Evolutionary conservation across 2,113 vertebrate species (phyloP).

Genomic region (western clawed frog (Xenopus tropicalis)): DNA sequence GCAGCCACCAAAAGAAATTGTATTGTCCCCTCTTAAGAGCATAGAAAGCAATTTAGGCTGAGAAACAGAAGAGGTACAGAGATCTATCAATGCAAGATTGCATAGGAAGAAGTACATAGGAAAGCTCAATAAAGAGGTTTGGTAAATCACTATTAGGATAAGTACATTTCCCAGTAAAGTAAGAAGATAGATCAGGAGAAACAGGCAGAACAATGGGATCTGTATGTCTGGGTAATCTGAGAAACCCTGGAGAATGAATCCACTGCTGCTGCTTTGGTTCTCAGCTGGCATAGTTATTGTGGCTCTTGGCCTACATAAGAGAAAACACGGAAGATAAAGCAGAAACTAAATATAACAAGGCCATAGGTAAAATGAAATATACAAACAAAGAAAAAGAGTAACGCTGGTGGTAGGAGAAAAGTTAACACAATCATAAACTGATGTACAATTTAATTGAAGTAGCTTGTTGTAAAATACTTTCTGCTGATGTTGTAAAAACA

Average conservation of each 20-base stretch:
- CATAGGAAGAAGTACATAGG: too few relatives aligned
- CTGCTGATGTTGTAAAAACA: too few relatives aligned
- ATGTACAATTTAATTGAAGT: too few relatives aligned
- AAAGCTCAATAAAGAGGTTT: background rate
- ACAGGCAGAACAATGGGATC: slow-evolving; percentile 25
- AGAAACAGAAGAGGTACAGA: slow-evolving; percentile 28
- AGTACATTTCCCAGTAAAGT: slow-evolving; percentile 34
- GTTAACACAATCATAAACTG: background rate
- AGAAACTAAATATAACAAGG: too few relatives aligned
- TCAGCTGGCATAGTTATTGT: too few relatives aligned
- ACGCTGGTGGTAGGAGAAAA: background rate
- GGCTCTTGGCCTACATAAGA: too few relatives aligned
- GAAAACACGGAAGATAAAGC: too few relatives aligned
- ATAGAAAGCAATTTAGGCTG: slow-evolving; percentile 29
- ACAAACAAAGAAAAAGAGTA: too few relatives aligned
- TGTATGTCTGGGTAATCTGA: slow-evolving; percentile 30
- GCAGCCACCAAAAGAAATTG: slow-evolving; percentile 28
- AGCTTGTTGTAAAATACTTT: too few relatives aligned
- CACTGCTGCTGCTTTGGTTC: background rate
- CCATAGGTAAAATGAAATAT: too few relatives aligned
- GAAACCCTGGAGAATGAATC: slow-evolving; percentile 43
- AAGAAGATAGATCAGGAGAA: slow-evolving; percentile 35
- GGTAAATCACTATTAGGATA: slow-evolving; percentile 19
- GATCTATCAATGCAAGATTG: too few relatives aligned
- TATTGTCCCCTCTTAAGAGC: slow-evolving; percentile 31